Evolutionary conservation across 37 sponge, comb jelly and placozoan species (phyloP).

Genomic region (Spongia lamella): DNA sequence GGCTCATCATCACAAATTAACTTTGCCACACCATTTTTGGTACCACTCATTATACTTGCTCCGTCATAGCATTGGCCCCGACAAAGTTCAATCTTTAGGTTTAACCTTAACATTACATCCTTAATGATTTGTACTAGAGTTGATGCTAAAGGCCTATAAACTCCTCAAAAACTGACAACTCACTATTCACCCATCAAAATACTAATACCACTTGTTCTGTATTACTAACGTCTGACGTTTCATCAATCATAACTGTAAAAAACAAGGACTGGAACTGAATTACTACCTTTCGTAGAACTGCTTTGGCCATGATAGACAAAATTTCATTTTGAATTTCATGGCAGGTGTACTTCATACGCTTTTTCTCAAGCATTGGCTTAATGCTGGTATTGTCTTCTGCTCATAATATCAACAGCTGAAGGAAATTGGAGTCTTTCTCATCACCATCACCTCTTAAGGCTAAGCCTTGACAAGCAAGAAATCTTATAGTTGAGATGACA

Average conservation of each 20-base stretch:
- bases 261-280: slow-evolving; percentile 37
- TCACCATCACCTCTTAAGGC: slow-evolving; percentile 56
- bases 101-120: too few relatives aligned
- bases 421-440: slow-evolving; percentile 61
- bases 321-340: slow-evolving; percentile 59
- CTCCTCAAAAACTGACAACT: slow-evolving; percentile 33
- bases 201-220: slow-evolving; percentile 48
- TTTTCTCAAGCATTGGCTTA: slow-evolving; percentile 53
- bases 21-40: slow-evolving; percentile 62
- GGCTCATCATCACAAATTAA: slow-evolving; percentile 57
- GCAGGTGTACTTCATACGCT: slow-evolving; percentile 12
- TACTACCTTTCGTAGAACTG: slow-evolving; percentile 52
- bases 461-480: slow-evolving; percentile 48
- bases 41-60: slow-evolving; percentile 62
- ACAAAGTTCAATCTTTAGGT: too few relatives aligned
- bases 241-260: slow-evolving; percentile 66
- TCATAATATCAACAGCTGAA: slow-evolving; percentile 21
- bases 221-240: slow-evolving; percentile 51
- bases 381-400: slow-evolving; percentile 32
- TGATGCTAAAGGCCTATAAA: slow-evolving; percentile 66
- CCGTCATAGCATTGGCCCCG: slow-evolving; percentile 83
- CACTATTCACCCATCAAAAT: slow-evolving; percentile 52
- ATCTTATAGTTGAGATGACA: slow-evolving; percentile 62
- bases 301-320: slow-evolving; percentile 56
- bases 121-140: too few relatives aligned